Evolutionary conservation across 1,140 invertebrate genomes (phyloP).

Genomic region (Euura saliciscinereae): DNA sequence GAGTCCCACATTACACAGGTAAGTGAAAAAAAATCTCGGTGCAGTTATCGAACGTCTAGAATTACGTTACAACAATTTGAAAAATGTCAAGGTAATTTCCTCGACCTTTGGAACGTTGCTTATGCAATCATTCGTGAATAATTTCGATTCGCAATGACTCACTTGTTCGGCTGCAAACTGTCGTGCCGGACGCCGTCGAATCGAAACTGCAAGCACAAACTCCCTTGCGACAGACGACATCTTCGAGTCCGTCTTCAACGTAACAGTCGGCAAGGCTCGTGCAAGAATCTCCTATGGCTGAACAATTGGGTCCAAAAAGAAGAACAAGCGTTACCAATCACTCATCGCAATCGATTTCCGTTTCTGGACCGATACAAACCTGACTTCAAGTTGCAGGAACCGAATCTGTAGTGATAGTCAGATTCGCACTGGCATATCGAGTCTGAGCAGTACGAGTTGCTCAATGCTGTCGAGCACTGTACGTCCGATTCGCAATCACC

Average conservation of each 20-base stretch:
- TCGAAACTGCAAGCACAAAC: slow-evolving; percentile 31
- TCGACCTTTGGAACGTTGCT: no score
- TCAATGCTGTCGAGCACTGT: slow-evolving; percentile 21
- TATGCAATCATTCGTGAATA: no score
- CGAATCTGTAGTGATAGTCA: slow-evolving; percentile 23
- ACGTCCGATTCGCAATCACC: slow-evolving; percentile 23
- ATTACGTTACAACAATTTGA: no score
- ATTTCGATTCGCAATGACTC: no score
- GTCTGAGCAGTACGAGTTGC: slow-evolving; percentile 24
- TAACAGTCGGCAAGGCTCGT: slow-evolving; percentile 31
- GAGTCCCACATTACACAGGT: no score
- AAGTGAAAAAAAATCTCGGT: no score
- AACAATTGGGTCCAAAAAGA: slow-evolving; percentile 10
- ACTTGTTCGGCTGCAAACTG: slow-evolving; percentile 15
- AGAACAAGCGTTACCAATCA: not conserved
- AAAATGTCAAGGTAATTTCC: no score
- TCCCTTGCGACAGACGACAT: slow-evolving; percentile 31
- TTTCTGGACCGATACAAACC: slow-evolving; percentile 19
- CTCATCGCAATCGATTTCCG: not conserved
- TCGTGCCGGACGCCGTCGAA: slow-evolving; percentile 13
- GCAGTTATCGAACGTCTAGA: no score
- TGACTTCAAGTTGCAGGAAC: slow-evolving; percentile 27
- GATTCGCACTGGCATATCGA: slow-evolving; percentile 21
- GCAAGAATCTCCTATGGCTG: slow-evolving; percentile 34
- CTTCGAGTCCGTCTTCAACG: slow-evolving; percentile 8